Base-by-base conservation (phyloP, 2,888 invertebrate species). In the Trileptium ribeirensis region DNA sequence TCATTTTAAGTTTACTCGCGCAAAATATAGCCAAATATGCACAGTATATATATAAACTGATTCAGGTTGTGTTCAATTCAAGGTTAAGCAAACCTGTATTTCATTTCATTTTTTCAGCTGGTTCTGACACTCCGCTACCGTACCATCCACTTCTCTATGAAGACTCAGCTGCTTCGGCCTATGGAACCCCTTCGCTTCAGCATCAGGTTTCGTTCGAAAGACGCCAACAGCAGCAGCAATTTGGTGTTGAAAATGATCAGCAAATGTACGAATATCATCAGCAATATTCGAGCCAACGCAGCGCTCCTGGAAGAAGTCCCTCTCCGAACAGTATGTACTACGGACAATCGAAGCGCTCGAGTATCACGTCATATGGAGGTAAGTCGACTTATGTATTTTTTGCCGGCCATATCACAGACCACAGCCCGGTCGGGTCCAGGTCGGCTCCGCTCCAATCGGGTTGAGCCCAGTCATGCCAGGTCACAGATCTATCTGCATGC, bases 291-390 rank as follows among this genome's bases (percentile, higher is more conserved):
- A 24, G 24, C 8, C 24, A 15, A 51, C 8, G 51, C 8, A 15
- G 8, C 24, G 24, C 51, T 15, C 8, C 51, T 15, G 8, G 8
- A 51, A 29, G 82, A 31, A 74, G 81, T 82, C 84, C 84, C 3
- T 87, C 87, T 1, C 87, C 87, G 8, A 85, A 86, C 36, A 88
- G 88, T 33, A 87, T 92, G 64, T 92, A 92, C 86, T 92, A 92
- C 87, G 92, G 92, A 82, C 91, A 92, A 82, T 92, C 92, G 74
- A 90, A 92, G 84, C 90, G 93, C 86, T 92, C 93, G 80, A 92
- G 93, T 78, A 88, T 92, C 83, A 91, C 92, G 85, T 92, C 92
- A 38, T 84, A 83, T 90, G 91, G 86, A 91, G 91, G 84, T 85
- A 81, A 70, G 33, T 37, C n/a, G n/a, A n/a, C n/a, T n/a, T n/a